These are phyloP conservation scores for Cavia porcellus DNA, from an alignment of 2,113 vertebrate species.

Conservation along the genomic window DNA sequence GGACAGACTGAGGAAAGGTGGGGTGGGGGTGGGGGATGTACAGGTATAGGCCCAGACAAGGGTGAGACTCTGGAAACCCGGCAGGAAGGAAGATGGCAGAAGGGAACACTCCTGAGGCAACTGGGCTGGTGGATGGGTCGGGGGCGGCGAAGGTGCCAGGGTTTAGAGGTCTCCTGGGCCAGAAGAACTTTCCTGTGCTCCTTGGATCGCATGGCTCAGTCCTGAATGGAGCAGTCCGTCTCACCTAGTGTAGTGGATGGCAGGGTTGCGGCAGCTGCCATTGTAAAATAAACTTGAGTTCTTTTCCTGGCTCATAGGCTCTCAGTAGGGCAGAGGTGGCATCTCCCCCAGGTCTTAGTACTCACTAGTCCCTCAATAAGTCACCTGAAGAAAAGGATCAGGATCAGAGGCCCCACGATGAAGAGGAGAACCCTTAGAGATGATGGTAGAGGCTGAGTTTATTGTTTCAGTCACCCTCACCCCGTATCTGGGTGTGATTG, in stretches of 20 bases:
- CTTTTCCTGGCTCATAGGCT: background rate
- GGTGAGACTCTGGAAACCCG: background rate
- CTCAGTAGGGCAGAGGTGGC: background rate
- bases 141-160: background rate
- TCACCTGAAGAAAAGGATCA: background rate
- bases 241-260: background rate
- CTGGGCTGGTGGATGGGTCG: background rate
- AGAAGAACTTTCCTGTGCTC: background rate
- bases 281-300: background rate
- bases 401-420: background rate
- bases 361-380: background rate
- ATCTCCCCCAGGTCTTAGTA: background rate
- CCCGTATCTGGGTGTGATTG: background rate
- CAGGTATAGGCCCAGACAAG: slow-evolving; percentile 9
- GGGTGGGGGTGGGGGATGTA: background rate
- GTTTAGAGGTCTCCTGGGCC: background rate
- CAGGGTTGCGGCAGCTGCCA: background rate
- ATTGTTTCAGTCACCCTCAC: background rate
- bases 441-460: background rate
- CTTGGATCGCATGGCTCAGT: background rate
- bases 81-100: background rate
- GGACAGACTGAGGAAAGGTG: background rate
- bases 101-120: background rate
- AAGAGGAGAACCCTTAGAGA: background rate
- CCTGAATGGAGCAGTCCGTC: background rate